These are phyloP conservation scores for Dasysyrphus albostriatus DNA, from an alignment of 2,888 invertebrate genomes.

Conservation along the genomic window DNA sequence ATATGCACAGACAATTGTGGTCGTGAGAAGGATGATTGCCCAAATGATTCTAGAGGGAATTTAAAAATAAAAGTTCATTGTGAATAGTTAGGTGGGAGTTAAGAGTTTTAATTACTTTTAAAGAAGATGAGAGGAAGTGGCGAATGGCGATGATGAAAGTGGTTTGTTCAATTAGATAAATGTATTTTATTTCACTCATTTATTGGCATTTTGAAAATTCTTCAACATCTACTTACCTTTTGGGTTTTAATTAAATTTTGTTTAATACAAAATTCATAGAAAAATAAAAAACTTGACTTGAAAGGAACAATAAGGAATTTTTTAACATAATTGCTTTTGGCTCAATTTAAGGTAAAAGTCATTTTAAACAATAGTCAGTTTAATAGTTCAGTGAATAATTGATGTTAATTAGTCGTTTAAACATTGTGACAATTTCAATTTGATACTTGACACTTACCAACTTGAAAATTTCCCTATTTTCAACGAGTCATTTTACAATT, in stretches of 20 bases:
- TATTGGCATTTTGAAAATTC: constrained; percentile 9
- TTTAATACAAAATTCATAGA: no score
- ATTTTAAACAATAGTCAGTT: no score
- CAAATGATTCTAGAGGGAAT: constrained; percentile 79
- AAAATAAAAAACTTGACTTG: no score
- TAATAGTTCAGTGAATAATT: no score
- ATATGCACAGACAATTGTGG: constrained; percentile 77
- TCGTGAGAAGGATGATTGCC: constrained; percentile 79
- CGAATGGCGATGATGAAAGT: background rate
- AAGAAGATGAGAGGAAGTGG: background rate
- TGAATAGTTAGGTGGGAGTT: constrained; percentile 7
- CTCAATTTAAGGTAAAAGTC: no score
- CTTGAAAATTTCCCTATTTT: no score
- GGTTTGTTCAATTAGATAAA: background rate
- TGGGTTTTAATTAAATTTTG: constrained; percentile 2
- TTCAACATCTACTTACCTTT: background rate
- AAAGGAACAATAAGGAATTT: no score
- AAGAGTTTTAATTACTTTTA: constrained; percentile 37
- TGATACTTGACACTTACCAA: no score
- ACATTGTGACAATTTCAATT: no score
- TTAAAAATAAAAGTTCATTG: constrained; percentile 63
- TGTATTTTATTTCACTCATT: background rate
- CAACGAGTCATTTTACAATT: no score
- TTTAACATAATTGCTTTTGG: no score
- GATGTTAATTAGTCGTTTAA: no score